Base-by-base conservation (phyloP, 2,888 invertebrate genomes). In the Stratiomys singularior region DNA sequence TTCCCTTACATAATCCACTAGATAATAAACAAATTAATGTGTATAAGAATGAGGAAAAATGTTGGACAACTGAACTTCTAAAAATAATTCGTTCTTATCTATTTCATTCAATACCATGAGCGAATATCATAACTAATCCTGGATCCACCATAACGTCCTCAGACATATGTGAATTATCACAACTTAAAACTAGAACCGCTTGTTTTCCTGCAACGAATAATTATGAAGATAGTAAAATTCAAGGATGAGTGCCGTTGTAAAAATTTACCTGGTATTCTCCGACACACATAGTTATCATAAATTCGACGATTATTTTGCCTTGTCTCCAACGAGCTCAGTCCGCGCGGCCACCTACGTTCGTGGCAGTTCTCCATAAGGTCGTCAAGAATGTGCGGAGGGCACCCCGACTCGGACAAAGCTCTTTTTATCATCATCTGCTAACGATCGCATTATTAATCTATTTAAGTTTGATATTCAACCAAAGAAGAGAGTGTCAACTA, bases 351-450 rank as follows among this genome's bases (percentile, higher is more conserved):
- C 81, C 96, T 91, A 79, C 97, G 89, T 86, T 98, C 98, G 86
- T 98, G 98, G 80, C 98, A 97, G 87, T 98, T 98, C 86, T 97
- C 97, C 96, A 98, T 98, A 46, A 98, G 89, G 84, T 97, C 96
- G 83, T 96, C 96, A 79, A 98, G 92, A 79, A 97, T 95, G 85
- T 97, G 96, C 23, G 94, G 92, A 1, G 98, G 98, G 85, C 98
- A 98, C 28, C 97, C 96, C 78, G 96, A 96, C 87, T 98, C 98
- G 11, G 95, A 94, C 78, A 98, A 88, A 21, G 97, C 95, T 82
- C 97, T 90, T 85, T 96, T 96, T 81, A 98, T 97, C 92, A 97
- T 96, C 84, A 95, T 93, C 94, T 98, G 89, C 1, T 28, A 37
- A 37, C 37, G 37, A 37, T 3, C 9, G n/a, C 46, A 56, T 25